Conservation (phyloP, 2,113 vertebrate genomes). For the Sakesphorus luctuosus region DNA sequence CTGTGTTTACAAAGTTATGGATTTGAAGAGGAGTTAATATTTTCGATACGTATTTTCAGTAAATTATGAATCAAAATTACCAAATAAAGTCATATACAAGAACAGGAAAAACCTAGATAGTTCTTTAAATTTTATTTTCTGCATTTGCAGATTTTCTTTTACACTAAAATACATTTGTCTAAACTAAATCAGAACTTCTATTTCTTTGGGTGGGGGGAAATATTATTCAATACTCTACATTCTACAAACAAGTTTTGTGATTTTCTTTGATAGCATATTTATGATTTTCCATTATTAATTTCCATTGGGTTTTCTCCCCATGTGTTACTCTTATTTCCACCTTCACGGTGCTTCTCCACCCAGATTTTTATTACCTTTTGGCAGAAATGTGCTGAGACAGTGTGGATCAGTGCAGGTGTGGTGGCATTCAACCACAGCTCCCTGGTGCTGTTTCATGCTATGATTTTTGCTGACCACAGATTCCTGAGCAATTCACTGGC, state of each 20-base stretch:
- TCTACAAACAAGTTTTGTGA: background rate
- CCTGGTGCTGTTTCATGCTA: background rate
- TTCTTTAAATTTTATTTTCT: background rate
- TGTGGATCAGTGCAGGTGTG: background rate
- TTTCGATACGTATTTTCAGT: background rate
- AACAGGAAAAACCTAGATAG: background rate
- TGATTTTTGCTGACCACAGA: background rate
- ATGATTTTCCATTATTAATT: background rate
- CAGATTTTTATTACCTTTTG: background rate
- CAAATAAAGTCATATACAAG: background rate
- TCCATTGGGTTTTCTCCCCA: background rate
- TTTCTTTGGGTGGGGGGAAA: background rate
- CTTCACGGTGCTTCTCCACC: background rate
- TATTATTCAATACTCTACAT: background rate
- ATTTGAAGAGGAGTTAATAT: background rate
- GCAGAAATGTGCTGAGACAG: background rate
- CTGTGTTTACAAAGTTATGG: background rate
- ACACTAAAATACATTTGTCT: background rate
- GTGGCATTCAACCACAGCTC: background rate
- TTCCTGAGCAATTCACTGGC: background rate
- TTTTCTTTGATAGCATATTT: background rate
- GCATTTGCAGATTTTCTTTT: background rate
- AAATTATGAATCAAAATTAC: background rate
- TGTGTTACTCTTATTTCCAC: background rate
- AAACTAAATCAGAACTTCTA: background rate